A percentile compares a stretch with the other conserved stretches of the same genome.
Evolutionary conservation across 2,797 vertebrate genomes (phyloP).

Genomic region (Galaxias olidus): DNA sequence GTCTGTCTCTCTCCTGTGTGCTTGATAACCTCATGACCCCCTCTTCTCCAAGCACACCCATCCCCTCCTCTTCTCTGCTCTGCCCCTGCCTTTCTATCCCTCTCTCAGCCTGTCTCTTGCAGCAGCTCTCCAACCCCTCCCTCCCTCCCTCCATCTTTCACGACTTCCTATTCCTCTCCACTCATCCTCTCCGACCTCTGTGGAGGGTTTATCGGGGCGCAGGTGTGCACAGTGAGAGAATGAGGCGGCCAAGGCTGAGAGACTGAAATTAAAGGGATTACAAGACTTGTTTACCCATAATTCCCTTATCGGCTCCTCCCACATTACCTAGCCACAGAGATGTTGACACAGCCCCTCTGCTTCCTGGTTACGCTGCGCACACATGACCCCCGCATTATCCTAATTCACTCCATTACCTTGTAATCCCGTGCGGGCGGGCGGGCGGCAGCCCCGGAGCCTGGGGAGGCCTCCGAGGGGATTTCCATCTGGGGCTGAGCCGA

Average conservation of each 20-base stretch:
- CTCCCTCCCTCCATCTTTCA: not conserved
- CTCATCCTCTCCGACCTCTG: not conserved
- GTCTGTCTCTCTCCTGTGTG: not conserved
- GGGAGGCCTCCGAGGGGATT: too few species aligned
- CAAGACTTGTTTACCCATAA: slow-evolving; percentile 70
- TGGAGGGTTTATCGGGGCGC: not conserved
- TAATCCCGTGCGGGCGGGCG: slow-evolving; percentile 64
- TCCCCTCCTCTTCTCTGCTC: not conserved
- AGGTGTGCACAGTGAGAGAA: slow-evolving; percentile 21
- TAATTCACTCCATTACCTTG: slow-evolving; percentile 73
- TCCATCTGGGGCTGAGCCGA: too few species aligned
- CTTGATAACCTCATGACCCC: slow-evolving; percentile 21
- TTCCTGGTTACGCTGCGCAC: slow-evolving; percentile 61
- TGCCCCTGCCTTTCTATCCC: not conserved
- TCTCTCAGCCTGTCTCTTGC: not conserved
- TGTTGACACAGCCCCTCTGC: slow-evolving; percentile 71
- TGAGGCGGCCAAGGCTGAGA: slow-evolving; percentile 37
- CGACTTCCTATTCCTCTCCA: not conserved
- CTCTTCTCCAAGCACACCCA: not conserved
- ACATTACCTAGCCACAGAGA: slow-evolving; percentile 65
- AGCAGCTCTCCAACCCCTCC: not conserved
- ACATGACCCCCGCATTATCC: slow-evolving; percentile 70
- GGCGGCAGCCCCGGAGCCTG: too few species aligned
- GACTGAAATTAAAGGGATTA: slow-evolving; percentile 80
- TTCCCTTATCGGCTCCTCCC: slow-evolving; percentile 77